A percentile compares a stretch with the other conserved stretches of the same genome.
These are phyloP conservation scores for Oscheius myriophilus DNA, from an alignment of 2,888 invertebrate species.

Conservation along the genomic window DNA sequence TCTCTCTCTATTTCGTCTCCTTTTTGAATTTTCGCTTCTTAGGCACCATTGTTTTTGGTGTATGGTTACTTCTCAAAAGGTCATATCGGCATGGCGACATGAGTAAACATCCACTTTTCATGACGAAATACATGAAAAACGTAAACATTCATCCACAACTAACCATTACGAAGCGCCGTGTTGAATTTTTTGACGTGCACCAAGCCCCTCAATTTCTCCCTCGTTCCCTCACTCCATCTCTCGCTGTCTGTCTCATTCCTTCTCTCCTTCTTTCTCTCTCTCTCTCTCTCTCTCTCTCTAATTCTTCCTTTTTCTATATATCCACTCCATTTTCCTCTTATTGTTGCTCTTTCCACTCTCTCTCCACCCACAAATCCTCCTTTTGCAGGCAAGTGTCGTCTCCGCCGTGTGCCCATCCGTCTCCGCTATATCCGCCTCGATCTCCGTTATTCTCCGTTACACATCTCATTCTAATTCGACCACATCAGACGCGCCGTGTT, in stretches of 20 bases:
- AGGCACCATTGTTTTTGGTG: too few relatives aligned
- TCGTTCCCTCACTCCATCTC: background rate
- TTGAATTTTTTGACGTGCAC: background rate
- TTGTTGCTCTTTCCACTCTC: background rate
- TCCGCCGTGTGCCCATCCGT: background rate
- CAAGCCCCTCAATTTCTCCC: background rate
- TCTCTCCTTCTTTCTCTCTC: conserved; percentile 3
- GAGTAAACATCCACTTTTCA: too few relatives aligned
- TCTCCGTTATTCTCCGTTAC: background rate
- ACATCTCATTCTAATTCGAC: too few relatives aligned
- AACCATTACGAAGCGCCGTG: too few relatives aligned
- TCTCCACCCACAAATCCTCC: background rate
- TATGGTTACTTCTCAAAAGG: too few relatives aligned
- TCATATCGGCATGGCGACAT: too few relatives aligned
- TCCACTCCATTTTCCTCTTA: background rate
- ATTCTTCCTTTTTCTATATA: background rate
- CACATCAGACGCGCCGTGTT: too few relatives aligned
- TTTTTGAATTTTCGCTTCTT: too few relatives aligned
- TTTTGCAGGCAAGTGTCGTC: background rate
- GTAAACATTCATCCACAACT: too few relatives aligned
- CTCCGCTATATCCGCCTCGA: background rate
- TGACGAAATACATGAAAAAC: too few relatives aligned
- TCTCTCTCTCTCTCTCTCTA: conserved; percentile 10
- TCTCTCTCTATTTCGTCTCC: conserved; percentile 1
- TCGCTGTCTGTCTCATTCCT: background rate